Percentiles rank a stretch among this genome's conserved stretches.
Conservation (phyloP, 2,113 vertebrate species). For the Eleginops maclovinus region DNA sequence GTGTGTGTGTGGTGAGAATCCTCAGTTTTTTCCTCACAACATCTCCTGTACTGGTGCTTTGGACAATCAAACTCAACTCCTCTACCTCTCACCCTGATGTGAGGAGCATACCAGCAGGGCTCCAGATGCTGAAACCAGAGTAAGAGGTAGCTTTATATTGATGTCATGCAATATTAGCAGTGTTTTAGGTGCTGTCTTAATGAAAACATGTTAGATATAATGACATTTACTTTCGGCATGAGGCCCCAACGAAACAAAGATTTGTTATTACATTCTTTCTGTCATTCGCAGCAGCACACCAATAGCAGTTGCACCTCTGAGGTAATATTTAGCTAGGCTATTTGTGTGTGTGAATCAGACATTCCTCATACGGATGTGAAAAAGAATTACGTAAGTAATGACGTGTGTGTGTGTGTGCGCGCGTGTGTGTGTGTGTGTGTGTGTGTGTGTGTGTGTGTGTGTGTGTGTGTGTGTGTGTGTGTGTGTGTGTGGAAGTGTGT, state of each 20-base stretch:
- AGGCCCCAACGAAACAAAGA: background rate
- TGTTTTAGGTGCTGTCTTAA: background rate
- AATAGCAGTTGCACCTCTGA: slow-evolving; percentile 37
- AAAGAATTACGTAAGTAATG: slow-evolving; percentile 10
- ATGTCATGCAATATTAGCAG: background rate
- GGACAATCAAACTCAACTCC: too few species aligned
- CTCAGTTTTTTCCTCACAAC: background rate
- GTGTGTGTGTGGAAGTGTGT: background rate
- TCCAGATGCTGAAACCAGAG: background rate
- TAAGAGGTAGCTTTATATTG: background rate
- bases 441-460: background rate
- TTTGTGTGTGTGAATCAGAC: slow-evolving; percentile 34
- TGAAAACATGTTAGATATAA: background rate
- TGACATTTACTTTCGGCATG: background rate
- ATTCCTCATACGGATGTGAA: slow-evolving; percentile 56
- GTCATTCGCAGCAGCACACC: background rate
- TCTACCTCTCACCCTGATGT: background rate
- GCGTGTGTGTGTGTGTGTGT: background rate
- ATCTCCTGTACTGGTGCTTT: too few species aligned
- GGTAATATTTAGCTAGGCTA: slow-evolving; percentile 41
- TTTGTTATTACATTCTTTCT: background rate
- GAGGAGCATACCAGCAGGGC: background rate
- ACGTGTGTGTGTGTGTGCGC: background rate
- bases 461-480: background rate
- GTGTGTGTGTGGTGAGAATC: background rate